Evolutionary conservation across 2,113 vertebrate species (phyloP).

Genomic region (Panthera leo): DNA sequence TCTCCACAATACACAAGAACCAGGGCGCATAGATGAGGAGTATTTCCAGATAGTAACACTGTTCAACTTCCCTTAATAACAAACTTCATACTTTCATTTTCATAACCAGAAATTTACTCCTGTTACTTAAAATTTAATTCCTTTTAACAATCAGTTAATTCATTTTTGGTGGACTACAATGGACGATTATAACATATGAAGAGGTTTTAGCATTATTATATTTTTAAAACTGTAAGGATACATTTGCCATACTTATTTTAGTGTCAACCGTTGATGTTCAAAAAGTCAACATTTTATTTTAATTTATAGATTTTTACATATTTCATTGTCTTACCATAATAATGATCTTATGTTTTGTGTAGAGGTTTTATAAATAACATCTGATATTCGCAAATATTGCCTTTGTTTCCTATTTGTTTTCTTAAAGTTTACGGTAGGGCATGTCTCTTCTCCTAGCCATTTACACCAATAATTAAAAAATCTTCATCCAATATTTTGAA

Average conservation of each 20-base stretch:
- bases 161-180: neutral
- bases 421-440: neutral
- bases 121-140: conserved; percentile 16
- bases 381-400: neutral
- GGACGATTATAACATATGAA: neutral
- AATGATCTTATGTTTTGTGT: neutral
- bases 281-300: neutral
- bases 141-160: neutral
- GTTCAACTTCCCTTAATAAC: neutral
- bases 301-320: neutral
- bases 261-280: neutral
- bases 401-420: neutral
- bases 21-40: neutral
- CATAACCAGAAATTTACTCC: neutral
- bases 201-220: neutral
- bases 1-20: neutral
- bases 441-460: neutral
- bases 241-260: neutral
- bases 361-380: neutral
- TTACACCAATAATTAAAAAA: neutral
- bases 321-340: neutral
- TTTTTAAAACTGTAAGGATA: neutral
- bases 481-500: neutral
- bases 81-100: neutral
- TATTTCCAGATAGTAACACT: neutral